Evolutionary conservation across 2,797 vertebrate genomes (phyloP).

Genomic region (Neosilurus hyrtlii): DNA sequence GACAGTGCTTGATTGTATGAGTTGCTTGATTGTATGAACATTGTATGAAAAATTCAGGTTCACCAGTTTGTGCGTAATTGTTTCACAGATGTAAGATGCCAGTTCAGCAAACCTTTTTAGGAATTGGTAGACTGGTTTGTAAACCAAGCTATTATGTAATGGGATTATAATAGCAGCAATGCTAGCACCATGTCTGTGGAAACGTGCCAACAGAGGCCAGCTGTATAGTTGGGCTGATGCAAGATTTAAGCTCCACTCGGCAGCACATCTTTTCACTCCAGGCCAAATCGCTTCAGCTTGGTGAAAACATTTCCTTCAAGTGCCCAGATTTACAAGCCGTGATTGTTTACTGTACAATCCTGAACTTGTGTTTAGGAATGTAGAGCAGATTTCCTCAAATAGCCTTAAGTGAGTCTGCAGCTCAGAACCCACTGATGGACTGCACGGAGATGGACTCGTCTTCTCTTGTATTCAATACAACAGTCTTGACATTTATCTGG

Average conservation of each 20-base stretch:
- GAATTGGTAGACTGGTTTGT: background rate
- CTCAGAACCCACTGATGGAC: background rate
- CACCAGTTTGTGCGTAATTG: background rate
- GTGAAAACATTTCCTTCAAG: slow-evolving; percentile 66
- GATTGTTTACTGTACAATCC: slow-evolving; percentile 72
- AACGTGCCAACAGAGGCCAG: slow-evolving; percentile 3
- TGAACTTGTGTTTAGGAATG: slow-evolving; percentile 70
- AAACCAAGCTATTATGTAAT: slow-evolving; percentile 12
- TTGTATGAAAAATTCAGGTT: background rate
- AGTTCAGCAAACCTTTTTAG: background rate
- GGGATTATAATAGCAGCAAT: background rate
- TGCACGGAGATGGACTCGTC: slow-evolving; percentile 13
- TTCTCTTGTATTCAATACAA: background rate
- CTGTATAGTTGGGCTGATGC: background rate
- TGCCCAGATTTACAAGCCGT: slow-evolving; percentile 64
- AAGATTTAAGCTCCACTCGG: background rate
- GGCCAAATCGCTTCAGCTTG: slow-evolving; percentile 41
- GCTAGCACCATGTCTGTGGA: slow-evolving; percentile 1
- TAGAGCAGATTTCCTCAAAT: slow-evolving; percentile 50
- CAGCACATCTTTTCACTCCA: slow-evolving; percentile 1
- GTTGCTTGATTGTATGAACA: too few species aligned
- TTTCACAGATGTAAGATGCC: background rate
- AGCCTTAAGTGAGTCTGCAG: slow-evolving; percentile 44
- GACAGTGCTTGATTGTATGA: background rate
- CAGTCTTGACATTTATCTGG: too few species aligned